phyloP scores from a whole-genome alignment of 1,140 invertebrate species.

The Camponotus pennsylvanicus region DNA sequence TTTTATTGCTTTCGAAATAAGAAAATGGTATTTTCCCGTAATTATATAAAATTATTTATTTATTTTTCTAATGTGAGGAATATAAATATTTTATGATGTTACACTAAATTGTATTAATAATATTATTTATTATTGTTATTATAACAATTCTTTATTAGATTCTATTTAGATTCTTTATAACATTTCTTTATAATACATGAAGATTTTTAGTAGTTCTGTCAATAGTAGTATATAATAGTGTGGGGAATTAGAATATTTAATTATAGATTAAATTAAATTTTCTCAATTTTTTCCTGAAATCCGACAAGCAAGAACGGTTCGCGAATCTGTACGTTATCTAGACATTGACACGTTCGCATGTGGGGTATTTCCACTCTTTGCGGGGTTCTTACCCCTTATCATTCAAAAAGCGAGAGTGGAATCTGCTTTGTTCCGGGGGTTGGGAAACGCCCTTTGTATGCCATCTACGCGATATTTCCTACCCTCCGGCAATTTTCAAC shows the following conservation, averaged over 20 bases:
- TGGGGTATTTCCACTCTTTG: not conserved
- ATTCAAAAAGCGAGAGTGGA: not conserved
- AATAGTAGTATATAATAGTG: not conserved
- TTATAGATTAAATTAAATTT: too few relatives aligned
- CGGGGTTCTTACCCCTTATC: not conserved
- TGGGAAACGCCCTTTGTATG: conserved; percentile 41
- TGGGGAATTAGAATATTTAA: too few relatives aligned
- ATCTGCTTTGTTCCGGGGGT: conserved; percentile 23
- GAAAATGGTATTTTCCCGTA: too few relatives aligned
- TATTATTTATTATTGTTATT: too few relatives aligned
- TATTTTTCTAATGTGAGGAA: not conserved
- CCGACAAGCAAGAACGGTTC: not conserved
- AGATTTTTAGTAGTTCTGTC: not conserved
- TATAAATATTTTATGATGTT: too few relatives aligned
- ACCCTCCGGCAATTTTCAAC: conserved; percentile 35
- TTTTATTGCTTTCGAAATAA: too few relatives aligned
- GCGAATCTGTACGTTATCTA: conserved; percentile 4
- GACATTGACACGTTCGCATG: not conserved
- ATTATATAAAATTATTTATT: too few relatives aligned
- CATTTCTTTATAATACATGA: too few relatives aligned
- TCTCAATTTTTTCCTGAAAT: not conserved
- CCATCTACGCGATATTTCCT: conserved; percentile 3
- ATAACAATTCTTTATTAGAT: too few relatives aligned
- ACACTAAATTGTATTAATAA: too few relatives aligned
- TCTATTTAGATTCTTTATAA: too few relatives aligned